Conservation (phyloP, 2,888 invertebrate species). For the Ashinkailepas kermadecensis region DNA sequence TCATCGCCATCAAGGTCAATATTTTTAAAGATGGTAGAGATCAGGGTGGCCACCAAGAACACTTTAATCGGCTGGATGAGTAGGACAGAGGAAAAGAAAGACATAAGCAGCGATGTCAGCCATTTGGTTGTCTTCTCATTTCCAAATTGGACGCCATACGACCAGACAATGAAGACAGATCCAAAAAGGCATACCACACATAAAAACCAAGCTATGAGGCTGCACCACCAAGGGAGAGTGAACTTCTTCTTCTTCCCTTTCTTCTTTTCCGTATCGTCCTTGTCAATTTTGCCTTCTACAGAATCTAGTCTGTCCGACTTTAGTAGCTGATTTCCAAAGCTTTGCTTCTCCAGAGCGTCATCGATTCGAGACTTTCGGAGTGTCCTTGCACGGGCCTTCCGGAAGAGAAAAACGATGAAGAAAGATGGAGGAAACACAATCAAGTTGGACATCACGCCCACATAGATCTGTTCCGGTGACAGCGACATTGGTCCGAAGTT, state of each 20-base stretch:
- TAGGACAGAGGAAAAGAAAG: conserved; percentile 45
- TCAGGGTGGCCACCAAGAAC: conserved; percentile 36
- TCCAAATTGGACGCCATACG: conserved; percentile 44
- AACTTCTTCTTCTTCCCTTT: conserved; percentile 34
- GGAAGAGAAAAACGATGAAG: conserved; percentile 44
- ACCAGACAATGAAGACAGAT: conserved; percentile 42
- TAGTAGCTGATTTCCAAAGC: neutral
- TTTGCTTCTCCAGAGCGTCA: conserved; percentile 33
- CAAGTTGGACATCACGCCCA: conserved; percentile 44
- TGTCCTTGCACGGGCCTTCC: conserved; percentile 36
- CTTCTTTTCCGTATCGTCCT: neutral
- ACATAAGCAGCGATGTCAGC: conserved; percentile 46
- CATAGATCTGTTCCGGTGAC: conserved; percentile 44
- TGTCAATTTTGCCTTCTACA: no score
- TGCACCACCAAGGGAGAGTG: conserved; percentile 38
- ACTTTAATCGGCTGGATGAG: conserved; percentile 48
- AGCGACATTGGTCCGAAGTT: conserved; percentile 46
- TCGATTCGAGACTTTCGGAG: conserved; percentile 31
- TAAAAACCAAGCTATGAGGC: conserved; percentile 44
- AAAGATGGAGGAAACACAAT: conserved; percentile 45
- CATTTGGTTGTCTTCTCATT: conserved; percentile 46
- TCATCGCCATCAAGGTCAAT: conserved; percentile 37
- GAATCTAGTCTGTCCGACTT: neutral
- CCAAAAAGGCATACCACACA: conserved; percentile 40
- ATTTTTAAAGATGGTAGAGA: conserved; percentile 36